phyloP scores from a whole-genome alignment of 2,888 invertebrate species.

The Acanthoscelides obtectus region DNA sequence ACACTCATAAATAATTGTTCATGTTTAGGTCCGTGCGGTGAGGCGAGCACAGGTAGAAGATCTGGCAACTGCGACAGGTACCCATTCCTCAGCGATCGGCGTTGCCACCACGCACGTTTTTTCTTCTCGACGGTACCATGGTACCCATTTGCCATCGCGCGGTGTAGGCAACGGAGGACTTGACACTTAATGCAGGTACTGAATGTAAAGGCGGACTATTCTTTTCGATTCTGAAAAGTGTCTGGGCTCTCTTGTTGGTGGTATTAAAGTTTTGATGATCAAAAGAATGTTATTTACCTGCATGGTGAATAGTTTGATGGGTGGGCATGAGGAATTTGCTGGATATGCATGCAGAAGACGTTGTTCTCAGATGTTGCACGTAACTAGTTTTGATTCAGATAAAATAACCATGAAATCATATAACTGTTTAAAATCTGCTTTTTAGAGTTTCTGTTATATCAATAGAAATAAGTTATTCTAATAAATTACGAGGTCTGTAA shows the following conservation, averaged over 20 bases:
- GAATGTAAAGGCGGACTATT: not conserved
- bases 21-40: slow-evolving; percentile 39
- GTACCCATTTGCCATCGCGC: not conserved
- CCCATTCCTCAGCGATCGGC: slow-evolving; percentile 18
- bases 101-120: slow-evolving; percentile 28
- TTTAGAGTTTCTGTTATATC: no score
- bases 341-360: no score
- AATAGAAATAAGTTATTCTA: no score
- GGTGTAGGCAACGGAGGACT: not conserved
- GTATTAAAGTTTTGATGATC: not conserved
- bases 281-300: not conserved
- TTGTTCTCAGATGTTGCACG: not conserved
- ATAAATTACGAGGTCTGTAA: no score
- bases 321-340: not conserved
- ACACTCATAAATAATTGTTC: slow-evolving; percentile 49
- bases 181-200: not conserved
- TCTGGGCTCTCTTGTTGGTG: not conserved
- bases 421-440: no score
- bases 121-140: not conserved
- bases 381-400: no score
- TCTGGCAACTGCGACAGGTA: slow-evolving; percentile 44
- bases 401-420: no score
- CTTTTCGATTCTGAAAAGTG: not conserved
- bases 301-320: not conserved
- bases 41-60: slow-evolving; percentile 39